phyloP scores from a whole-genome alignment of 2,888 invertebrate genomes.

The Limenitis camilla region DNA sequence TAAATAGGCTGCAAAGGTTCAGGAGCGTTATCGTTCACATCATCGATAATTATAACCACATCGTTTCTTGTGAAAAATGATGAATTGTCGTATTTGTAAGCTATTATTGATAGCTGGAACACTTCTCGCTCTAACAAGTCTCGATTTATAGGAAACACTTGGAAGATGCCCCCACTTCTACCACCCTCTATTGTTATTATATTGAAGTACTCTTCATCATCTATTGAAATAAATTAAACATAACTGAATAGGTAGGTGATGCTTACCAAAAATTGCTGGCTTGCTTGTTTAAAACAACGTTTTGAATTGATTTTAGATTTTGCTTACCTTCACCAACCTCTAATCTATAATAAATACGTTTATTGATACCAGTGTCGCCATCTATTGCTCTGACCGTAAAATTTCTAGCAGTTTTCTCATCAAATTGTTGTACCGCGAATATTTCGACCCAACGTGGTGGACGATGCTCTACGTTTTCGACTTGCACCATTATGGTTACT shows the following conservation, averaged over 20 bases:
- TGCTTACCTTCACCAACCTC: slow-evolving; percentile 50
- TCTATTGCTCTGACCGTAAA: slow-evolving; percentile 74
- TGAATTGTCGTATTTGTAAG: slow-evolving; percentile 56
- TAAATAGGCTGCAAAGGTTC: slow-evolving; percentile 50
- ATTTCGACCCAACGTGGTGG: slow-evolving; percentile 75
- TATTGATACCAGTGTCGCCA: slow-evolving; percentile 76
- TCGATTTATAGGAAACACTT: slow-evolving; percentile 59
- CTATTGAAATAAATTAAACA: slow-evolving; percentile 9
- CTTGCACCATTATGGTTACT: slow-evolving; percentile 69
- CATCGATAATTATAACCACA: slow-evolving; percentile 66
- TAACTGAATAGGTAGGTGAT: not conserved
- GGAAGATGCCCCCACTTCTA: slow-evolving; percentile 44
- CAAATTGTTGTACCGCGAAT: slow-evolving; percentile 71
- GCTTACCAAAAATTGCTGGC: not conserved
- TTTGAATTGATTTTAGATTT: not conserved
- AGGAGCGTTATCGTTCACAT: slow-evolving; percentile 80
- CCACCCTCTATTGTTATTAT: slow-evolving; percentile 49
- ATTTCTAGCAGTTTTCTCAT: slow-evolving; percentile 62
- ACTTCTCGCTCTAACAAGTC: slow-evolving; percentile 60
- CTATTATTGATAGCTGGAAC: slow-evolving; percentile 60
- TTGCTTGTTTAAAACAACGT: too few species aligned
- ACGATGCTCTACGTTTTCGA: slow-evolving; percentile 74
- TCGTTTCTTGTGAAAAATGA: slow-evolving; percentile 41
- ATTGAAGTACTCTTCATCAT: slow-evolving; percentile 47
- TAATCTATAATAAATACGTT: slow-evolving; percentile 67